A percentile compares a stretch with the other conserved stretches of the same genome.
Conservation (phyloP, 23 tunicate genomes). For the Trididemnum miniatum region DNA sequence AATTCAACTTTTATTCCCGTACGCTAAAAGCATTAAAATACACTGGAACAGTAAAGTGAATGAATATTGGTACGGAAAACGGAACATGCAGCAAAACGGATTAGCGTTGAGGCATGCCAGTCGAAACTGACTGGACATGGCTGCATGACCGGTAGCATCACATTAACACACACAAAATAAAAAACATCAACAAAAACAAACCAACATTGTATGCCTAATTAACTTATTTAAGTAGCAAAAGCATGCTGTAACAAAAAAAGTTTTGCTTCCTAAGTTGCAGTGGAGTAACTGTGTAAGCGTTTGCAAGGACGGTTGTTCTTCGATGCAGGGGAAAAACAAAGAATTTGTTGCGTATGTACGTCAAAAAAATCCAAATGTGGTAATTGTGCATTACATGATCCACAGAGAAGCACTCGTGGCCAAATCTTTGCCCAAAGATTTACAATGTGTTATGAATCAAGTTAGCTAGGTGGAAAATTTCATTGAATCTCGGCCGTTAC, state of each 20-base stretch:
- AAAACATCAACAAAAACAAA: too few relatives aligned
- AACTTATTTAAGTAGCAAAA: too few relatives aligned
- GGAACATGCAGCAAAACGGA: too few relatives aligned
- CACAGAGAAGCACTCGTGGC: conserved; percentile 66
- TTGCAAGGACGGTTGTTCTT: conserved; percentile 50
- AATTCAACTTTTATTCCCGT: too few relatives aligned
- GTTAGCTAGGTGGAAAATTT: conserved; percentile 51
- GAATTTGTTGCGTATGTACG: conserved; percentile 44
- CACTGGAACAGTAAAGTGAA: too few relatives aligned
- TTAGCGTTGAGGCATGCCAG: too few relatives aligned
- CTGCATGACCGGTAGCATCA: too few relatives aligned
- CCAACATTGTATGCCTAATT: conserved; percentile 22
- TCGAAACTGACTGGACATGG: too few relatives aligned
- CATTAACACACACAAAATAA: too few relatives aligned
- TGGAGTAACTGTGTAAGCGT: conserved; percentile 61
- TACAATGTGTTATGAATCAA: conserved; percentile 42
- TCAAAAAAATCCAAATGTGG: conserved; percentile 56
- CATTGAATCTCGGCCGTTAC: conserved; percentile 59
- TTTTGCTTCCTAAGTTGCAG: conserved; percentile 35
- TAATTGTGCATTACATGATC: conserved; percentile 58
- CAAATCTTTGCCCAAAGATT: conserved; percentile 61
- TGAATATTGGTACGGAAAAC: too few relatives aligned
- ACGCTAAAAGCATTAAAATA: too few relatives aligned
- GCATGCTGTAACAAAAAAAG: too few relatives aligned
- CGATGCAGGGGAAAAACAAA: conserved; percentile 49